A percentile compares a stretch with the other conserved stretches of the same genome.
These are phyloP conservation scores for Chydorus sphaericus DNA, from an alignment of 2,888 invertebrate genomes.

Conservation along the genomic window DNA sequence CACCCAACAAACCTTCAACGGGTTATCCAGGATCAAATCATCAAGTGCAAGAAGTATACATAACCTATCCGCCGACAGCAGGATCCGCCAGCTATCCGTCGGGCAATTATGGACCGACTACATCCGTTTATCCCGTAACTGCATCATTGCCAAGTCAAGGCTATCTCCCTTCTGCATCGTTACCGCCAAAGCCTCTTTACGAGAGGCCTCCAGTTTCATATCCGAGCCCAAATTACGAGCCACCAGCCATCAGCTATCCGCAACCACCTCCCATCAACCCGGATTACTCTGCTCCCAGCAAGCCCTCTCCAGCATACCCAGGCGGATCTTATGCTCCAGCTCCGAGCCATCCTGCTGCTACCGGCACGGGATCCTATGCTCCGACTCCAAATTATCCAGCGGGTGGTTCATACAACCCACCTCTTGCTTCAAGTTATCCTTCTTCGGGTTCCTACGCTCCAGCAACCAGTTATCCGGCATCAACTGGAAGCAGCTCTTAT, in stretches of 20 bases:
- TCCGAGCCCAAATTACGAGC: neutral
- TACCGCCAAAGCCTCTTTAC: neutral
- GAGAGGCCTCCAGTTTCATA: neutral
- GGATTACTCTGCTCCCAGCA: neutral
- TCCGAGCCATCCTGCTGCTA: neutral
- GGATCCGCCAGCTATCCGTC: neutral
- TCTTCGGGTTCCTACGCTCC: no score
- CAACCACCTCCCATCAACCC: neutral
- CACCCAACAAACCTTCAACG: neutral
- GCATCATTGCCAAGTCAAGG: neutral
- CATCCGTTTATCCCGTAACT: neutral
- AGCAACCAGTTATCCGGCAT: constrained; percentile 1
- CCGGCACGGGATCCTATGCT: no score
- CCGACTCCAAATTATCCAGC: constrained; percentile 4
- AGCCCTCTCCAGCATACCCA: neutral
- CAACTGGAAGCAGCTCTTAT: neutral
- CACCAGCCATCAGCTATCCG: neutral
- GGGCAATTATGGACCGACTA: neutral
- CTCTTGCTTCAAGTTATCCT: neutral
- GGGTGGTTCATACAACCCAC: neutral
- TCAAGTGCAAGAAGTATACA: neutral
- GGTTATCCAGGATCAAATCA: neutral
- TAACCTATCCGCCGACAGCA: neutral
- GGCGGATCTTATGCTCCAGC: neutral
- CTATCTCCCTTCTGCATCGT: neutral